Evolutionary conservation across 2,113 vertebrate species (phyloP).

Genomic region (Hydrolagus affinis): DNA sequence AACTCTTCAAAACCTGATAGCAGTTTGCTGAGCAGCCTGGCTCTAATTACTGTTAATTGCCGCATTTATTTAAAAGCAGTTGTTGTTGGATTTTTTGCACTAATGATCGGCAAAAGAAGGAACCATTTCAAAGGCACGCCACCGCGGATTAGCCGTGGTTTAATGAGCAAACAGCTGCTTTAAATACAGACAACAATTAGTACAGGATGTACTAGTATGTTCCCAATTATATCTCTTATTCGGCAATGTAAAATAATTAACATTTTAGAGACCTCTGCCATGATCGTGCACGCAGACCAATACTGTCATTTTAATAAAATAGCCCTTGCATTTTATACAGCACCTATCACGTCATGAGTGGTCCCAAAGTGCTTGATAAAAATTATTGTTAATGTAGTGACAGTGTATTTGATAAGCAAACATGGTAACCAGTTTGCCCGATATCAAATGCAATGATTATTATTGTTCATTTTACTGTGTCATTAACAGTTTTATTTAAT

Average conservation of each 20-base stretch:
- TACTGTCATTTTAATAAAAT: no score
- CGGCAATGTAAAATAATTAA: conserved; percentile 28
- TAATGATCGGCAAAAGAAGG: conserved; percentile 29
- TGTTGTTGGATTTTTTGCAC: conserved; percentile 28
- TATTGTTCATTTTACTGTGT: no score
- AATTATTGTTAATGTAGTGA: no score
- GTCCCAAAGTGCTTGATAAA: no score
- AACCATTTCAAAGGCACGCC: conserved; percentile 28
- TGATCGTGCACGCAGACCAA: no score
- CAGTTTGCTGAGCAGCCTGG: conserved; percentile 21
- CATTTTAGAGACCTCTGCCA: conserved; percentile 5
- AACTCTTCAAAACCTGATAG: conserved; percentile 25
- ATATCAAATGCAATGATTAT: no score
- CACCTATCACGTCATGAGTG: no score
- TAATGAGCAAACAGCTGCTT: conserved; percentile 33
- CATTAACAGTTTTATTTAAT: no score
- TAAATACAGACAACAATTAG: conserved; percentile 32
- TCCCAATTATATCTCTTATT: conserved; percentile 31
- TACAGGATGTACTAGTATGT: conserved; percentile 31
- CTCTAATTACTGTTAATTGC: conserved; percentile 30
- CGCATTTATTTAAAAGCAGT: conserved; percentile 32
- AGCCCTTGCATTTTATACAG: no score
- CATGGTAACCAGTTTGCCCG: no score
- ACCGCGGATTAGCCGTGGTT: conserved; percentile 28
- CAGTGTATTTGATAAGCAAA: no score